Base-by-base conservation (phyloP, 2,888 invertebrate genomes). In the Ptycholaimellus sp. region DNA sequence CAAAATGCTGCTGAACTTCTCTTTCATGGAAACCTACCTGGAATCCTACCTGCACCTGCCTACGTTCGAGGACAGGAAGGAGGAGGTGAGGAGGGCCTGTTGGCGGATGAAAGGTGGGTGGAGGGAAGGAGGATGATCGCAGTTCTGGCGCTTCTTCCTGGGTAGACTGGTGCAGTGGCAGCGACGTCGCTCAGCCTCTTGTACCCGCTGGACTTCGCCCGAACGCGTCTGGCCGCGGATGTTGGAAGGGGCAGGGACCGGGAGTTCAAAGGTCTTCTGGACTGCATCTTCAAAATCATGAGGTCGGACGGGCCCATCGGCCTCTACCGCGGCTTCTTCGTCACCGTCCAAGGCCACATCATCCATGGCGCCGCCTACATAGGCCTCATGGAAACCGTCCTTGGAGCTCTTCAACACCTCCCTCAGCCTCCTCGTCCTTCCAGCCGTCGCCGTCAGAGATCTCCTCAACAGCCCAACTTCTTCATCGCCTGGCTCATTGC, bases 281-380 rank as follows among this genome's bases (percentile, higher is more conserved):
- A 85, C 66, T 83, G 83, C 62, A 63, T 85, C 47, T 51, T 59
- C 46, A 82, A 82, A 64, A 80, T 80, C 66, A 61, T 61, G 48
- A 69, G 68, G 63, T 67, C 73, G 48, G 83, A 85, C 57, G 85
- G 83, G 43, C 60, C 80, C 31, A 53, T 58, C 47, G 85, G 85
- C 52, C 68, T 87, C 46, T 87, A 87, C 72, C 72, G 80, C 63
- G 83, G 83, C 47, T 85, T 85, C 68, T 74, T 76, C 53, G 83
- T 85, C 51, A 85, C 83, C 42, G 83, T 85, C 46, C 82, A 83
- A 65, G 83, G 83, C 62, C 54, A 53, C 43, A 52, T 85, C 57
- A 83, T 85, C 66, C 85, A 85, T 69, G 76, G 82, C 62, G 83
- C 83, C 33, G 71, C 81, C 42, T 85, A 82, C 72, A 85, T 85